Conservation (phyloP, 35 echinoderm and acorn worm species). For the Ophioderma brevispina region DNA sequence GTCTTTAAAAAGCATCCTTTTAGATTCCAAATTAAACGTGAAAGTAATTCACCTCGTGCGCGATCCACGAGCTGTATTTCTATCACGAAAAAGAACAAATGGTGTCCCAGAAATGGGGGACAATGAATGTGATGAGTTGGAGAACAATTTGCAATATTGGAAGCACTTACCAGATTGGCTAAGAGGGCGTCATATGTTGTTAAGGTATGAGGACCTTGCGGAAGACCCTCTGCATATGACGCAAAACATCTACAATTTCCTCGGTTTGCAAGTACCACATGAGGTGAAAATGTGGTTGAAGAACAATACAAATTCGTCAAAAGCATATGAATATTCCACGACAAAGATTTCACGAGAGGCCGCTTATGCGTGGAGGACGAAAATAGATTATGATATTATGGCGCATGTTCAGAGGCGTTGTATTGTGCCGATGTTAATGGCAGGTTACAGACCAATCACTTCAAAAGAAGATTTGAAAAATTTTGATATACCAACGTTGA, state of each 20-base stretch:
- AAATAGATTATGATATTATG: not conserved
- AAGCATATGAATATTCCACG: not conserved
- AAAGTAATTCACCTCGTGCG: not conserved
- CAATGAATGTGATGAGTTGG: not conserved
- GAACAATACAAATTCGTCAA: not conserved
- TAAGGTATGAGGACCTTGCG: not conserved
- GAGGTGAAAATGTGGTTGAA: not conserved
- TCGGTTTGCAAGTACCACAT: not conserved
- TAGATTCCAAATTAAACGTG: not conserved
- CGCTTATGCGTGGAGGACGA: not conserved
- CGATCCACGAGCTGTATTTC: not conserved
- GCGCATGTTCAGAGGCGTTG: not conserved
- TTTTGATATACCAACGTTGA: not conserved
- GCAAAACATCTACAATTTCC: not conserved
- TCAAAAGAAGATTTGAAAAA: not conserved
- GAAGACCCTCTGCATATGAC: not conserved
- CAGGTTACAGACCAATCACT: not conserved
- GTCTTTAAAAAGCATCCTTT: not conserved
- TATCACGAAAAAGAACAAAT: not conserved
- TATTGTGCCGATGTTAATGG: not conserved
- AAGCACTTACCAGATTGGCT: not conserved
- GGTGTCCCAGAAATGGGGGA: not conserved
- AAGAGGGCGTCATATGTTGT: not conserved
- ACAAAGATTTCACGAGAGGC: not conserved
- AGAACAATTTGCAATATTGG: not conserved